A percentile compares a stretch with the other conserved stretches of the same genome.
phyloP scores from a whole-genome alignment of 2,113 vertebrate species.

The Phodopus roborovskii region DNA sequence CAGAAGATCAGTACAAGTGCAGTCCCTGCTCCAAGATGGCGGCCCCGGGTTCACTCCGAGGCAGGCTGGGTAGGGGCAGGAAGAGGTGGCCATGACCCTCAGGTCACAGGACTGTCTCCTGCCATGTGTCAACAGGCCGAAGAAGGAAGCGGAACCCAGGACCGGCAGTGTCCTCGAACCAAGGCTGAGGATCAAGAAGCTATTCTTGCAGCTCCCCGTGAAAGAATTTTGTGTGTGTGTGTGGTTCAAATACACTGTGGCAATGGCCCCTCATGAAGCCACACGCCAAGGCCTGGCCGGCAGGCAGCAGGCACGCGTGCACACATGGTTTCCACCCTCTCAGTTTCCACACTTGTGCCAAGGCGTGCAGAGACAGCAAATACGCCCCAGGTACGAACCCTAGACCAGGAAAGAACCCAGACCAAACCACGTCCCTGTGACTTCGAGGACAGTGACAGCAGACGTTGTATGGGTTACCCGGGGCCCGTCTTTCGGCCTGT shows the following conservation, averaged over 20 bases:
- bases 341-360: background rate
- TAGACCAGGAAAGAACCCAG: background rate
- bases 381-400: background rate
- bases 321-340: background rate
- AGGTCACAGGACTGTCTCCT: background rate
- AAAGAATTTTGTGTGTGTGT: background rate
- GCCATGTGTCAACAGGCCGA: background rate
- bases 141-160: background rate
- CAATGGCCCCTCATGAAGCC: background rate
- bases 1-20: conserved; percentile 67
- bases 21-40: conserved; percentile 43
- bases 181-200: background rate
- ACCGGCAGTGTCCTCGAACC: background rate
- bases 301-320: background rate
- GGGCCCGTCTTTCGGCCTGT: background rate
- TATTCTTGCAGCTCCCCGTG: background rate
- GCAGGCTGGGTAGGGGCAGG: conserved; percentile 19
- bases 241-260: background rate
- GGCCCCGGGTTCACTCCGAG: conserved; percentile 43
- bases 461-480: background rate
- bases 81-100: conserved; percentile 55
- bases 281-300: background rate
- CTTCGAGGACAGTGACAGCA: background rate
- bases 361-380: background rate
- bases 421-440: background rate